Conservation (phyloP, 2,797 vertebrate species). For the Melanitta fusca region DNA sequence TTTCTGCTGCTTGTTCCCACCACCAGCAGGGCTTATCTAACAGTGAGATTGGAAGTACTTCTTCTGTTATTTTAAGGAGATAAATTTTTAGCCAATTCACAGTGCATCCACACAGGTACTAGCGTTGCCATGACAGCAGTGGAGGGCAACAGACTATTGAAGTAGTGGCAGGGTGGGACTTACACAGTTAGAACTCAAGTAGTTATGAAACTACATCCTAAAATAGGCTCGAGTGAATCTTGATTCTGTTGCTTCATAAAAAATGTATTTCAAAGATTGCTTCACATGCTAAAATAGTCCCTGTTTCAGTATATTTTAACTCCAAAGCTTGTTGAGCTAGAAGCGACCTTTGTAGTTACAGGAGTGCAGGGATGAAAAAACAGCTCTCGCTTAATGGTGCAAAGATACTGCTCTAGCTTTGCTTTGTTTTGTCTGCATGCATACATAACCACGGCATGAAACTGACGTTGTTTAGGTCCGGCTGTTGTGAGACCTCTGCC, state of each 20-base stretch:
- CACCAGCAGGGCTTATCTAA: background rate
- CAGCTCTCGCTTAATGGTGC: background rate
- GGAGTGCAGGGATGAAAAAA: background rate
- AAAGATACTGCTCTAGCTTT: background rate
- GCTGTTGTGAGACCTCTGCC: background rate
- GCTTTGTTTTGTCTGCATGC: background rate
- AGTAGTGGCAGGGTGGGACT: background rate
- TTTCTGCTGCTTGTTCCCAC: background rate
- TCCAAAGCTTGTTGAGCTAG: background rate
- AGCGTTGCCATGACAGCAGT: background rate
- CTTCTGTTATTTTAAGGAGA: background rate
- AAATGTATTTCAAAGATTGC: background rate
- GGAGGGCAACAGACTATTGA: background rate
- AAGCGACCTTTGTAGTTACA: background rate
- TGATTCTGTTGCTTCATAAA: background rate
- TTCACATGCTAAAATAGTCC: background rate
- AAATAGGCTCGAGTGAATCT: background rate
- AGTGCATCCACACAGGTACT: background rate
- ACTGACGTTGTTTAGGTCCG: background rate
- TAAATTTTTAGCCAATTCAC: background rate
- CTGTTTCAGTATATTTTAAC: background rate
- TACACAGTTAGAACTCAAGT: background rate
- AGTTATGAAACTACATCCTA: background rate
- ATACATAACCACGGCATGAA: no score
- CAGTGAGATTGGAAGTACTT: background rate